phyloP scores from a whole-genome alignment of 1,140 invertebrate species.

The Sipha flava region DNA sequence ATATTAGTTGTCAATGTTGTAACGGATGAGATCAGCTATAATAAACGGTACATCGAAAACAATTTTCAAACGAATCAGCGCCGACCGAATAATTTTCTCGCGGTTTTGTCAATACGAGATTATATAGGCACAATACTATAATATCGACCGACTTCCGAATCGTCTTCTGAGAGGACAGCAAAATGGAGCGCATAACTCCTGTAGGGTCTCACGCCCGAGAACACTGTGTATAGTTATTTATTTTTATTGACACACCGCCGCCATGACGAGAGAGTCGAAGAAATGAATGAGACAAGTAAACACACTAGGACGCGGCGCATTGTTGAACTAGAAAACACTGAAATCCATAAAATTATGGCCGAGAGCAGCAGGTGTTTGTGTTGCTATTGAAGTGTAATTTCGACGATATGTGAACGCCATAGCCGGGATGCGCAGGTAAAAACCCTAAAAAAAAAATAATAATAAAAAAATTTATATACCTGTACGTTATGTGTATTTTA shows the following conservation, averaged over 20 bases:
- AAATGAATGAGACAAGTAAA: not conserved
- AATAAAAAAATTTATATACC: no score
- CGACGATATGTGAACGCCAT: not conserved
- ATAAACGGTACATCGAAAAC: no score
- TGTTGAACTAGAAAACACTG: not conserved
- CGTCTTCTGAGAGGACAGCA: not conserved
- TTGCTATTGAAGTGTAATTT: slow-evolving; percentile 2
- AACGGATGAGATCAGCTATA: no score
- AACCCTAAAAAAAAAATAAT: not conserved
- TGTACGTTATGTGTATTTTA: no score
- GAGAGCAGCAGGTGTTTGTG: not conserved
- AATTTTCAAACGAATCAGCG: no score
- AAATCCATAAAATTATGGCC: not conserved
- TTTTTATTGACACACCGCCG: not conserved
- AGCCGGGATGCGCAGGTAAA: not conserved
- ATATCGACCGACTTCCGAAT: not conserved
- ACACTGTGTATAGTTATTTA: not conserved
- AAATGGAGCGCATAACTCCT: not conserved
- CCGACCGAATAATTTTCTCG: not conserved
- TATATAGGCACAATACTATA: not conserved
- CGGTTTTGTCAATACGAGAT: not conserved
- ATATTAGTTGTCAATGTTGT: no score
- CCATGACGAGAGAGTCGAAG: not conserved
- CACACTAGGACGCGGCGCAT: not conserved
- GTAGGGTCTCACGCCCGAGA: not conserved